Conservation (phyloP, 2,888 invertebrate genomes). For the Cheilosia grossa region DNA sequence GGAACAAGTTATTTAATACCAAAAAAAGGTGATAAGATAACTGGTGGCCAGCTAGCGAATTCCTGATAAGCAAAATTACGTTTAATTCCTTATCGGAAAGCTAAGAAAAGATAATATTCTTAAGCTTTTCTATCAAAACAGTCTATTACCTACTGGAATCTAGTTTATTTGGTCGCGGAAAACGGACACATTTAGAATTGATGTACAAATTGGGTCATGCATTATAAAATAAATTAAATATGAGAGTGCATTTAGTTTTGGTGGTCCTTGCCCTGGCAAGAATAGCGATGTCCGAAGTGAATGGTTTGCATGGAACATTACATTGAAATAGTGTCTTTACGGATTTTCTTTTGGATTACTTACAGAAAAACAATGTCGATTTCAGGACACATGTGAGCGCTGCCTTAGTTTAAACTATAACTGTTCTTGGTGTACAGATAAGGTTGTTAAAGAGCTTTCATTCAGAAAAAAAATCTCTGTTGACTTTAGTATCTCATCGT, state of each 20-base stretch:
- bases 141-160: constrained; percentile 10
- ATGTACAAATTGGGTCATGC: not conserved
- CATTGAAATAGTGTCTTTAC: not conserved
- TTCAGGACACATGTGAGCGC: constrained; percentile 80
- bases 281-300: constrained; percentile 1
- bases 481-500: not conserved
- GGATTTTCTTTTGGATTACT: not conserved
- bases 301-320: not conserved
- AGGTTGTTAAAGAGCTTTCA: constrained; percentile 76
- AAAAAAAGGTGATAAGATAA: constrained; percentile 41
- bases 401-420: constrained; percentile 78
- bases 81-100: constrained; percentile 29
- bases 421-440: constrained; percentile 83
- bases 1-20: constrained; percentile 10
- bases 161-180: not conserved
- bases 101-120: constrained; percentile 36
- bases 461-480: constrained; percentile 3
- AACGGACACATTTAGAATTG: not conserved
- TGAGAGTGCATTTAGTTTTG: not conserved
- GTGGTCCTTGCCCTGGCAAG: not conserved
- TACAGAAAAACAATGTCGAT: constrained; percentile 79
- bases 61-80: constrained; percentile 16
- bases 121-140: not conserved
- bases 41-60: constrained; percentile 26
- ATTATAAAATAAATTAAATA: not conserved